Evolutionary conservation across 1,140 invertebrate genomes (phyloP), one percentile per base, ranked within the genome.

Genomic region (Solenopsis fugax): DNA sequence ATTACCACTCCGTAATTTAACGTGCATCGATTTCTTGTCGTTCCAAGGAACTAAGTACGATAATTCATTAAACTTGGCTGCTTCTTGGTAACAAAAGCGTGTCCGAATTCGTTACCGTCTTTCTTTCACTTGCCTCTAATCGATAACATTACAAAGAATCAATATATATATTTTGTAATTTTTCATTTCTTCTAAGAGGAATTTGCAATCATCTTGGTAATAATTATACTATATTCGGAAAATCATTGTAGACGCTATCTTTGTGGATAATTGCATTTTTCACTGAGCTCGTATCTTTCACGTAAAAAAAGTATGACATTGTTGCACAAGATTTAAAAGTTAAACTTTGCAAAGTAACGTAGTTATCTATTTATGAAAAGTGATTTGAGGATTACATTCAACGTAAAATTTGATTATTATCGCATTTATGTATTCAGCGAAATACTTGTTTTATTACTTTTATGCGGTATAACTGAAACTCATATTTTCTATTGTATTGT

Each of bases 1-100:
- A 65, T 85, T 85, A 85, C 72, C 45, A 60, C 73, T 76, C 34
- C 60, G 62, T 65, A 65, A 64, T 85, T 85, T 85, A 85, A 85
- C 60, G 45, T 37, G 73, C 60, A 85, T 77, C 73, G 82, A 85
- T 77, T 76, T 65, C 72, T 85, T 75, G 72, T 64, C 56, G 56
- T 41, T 77, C 21, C 56, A 34, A 76, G 48, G 45, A 65, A 62
- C n/a, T 77, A 64, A 77, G 48, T 34, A n/a, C 60, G 82, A 64
- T 64, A 76, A 85, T 85, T 85, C 81, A 76, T 85, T 76, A 76
- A 85, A 85, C 71, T 85, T 85, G 24, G 29, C 58, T 48, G 29
- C 18, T 67, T 85, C 81, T 65, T 64, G 58, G 58, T 34, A 76
- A 85, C 21, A 64, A 85, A 29, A 34, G 56, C 60, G 12, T 73